These are phyloP conservation scores for Decapterus maruadsi DNA, from an alignment of 2,797 vertebrate species.

Conservation along the genomic window DNA sequence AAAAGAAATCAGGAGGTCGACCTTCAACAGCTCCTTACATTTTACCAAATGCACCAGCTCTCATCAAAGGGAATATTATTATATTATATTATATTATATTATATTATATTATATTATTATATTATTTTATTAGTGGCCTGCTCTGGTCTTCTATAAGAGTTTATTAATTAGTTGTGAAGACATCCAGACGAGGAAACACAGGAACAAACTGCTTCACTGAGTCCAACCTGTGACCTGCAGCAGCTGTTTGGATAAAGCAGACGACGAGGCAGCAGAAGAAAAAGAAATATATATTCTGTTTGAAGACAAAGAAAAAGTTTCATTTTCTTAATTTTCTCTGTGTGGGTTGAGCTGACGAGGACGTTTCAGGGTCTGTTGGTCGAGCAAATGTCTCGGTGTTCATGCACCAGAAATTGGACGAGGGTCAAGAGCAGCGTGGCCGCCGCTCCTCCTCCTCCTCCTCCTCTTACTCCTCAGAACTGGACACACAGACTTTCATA, in stretches of 20 bases:
- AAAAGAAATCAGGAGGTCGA: conserved; percentile 29
- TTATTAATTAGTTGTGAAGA: conserved; percentile 40
- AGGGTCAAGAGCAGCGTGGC: conserved; percentile 25
- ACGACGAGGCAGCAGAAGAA: no score
- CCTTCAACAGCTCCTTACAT: background rate
- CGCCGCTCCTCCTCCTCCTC: no score
- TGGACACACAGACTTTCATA: background rate
- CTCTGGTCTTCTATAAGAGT: conserved; percentile 31
- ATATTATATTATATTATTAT: conserved; percentile 24
- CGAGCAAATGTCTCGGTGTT: conserved; percentile 27
- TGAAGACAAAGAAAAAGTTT: conserved; percentile 14
- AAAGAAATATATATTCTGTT: background rate
- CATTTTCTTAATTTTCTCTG: conserved; percentile 12
- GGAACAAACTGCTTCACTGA: background rate
- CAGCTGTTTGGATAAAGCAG: background rate
- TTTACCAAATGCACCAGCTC: conserved; percentile 29
- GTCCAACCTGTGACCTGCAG: background rate
- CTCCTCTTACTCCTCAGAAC: background rate
- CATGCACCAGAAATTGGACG: conserved; percentile 41
- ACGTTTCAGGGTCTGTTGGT: conserved; percentile 21
- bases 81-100: conserved; percentile 30
- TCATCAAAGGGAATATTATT: conserved; percentile 23
- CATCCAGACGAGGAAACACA: conserved; percentile 32
- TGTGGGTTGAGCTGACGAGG: conserved; percentile 13
- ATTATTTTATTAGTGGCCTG: conserved; percentile 26